A percentile compares a stretch with the other conserved stretches of the same genome.
These are phyloP conservation scores for Bergia sp. DNA, from an alignment of 92 coral and sea anemone genomes.

Conservation along the genomic window DNA sequence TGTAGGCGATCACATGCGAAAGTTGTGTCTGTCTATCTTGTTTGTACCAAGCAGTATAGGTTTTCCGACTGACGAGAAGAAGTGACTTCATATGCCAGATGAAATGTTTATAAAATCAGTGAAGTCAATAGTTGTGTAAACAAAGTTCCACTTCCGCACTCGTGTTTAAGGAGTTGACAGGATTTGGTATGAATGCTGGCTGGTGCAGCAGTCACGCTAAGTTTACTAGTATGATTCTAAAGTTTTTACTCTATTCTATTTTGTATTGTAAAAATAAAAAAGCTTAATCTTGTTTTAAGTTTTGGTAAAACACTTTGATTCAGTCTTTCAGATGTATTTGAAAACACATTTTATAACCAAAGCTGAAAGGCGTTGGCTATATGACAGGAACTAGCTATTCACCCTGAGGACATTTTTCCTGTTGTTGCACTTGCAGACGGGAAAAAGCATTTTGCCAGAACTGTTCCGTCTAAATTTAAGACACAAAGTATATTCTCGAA, in stretches of 20 bases:
- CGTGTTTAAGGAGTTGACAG: background rate
- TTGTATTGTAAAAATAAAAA: background rate
- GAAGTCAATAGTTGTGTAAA: background rate
- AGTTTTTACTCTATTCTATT: background rate
- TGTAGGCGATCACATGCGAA: too few species aligned
- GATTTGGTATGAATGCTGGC: background rate
- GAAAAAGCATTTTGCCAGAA: background rate
- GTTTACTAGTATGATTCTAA: background rate
- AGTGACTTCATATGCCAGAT: background rate
- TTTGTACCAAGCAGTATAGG: background rate
- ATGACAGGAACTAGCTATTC: background rate
- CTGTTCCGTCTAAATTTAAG: background rate
- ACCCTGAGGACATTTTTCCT: background rate
- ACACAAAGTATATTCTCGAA: background rate
- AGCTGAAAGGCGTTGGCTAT: background rate
- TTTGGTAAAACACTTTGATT: background rate
- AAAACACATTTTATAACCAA: background rate
- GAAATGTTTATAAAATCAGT: background rate
- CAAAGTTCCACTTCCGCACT: background rate
- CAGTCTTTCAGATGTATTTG: background rate
- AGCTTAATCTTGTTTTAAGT: background rate
- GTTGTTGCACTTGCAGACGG: background rate
- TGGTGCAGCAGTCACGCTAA: background rate
- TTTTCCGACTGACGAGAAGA: too few species aligned
- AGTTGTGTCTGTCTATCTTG: background rate